These are phyloP conservation scores for Drosophila infuscata DNA, from an alignment of 2,888 invertebrate species.

Conservation along the genomic window DNA sequence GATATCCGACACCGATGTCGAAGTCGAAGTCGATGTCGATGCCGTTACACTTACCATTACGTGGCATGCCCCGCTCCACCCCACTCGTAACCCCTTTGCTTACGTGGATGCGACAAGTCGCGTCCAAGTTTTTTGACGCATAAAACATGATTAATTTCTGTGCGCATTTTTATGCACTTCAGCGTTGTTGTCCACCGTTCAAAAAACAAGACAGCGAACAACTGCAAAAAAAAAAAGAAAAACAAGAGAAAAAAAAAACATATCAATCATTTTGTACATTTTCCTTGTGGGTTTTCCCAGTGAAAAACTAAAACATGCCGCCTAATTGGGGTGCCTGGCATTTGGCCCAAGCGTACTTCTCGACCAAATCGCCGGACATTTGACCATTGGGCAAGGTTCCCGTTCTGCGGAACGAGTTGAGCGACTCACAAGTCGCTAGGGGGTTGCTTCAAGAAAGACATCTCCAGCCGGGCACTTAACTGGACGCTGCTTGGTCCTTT, in stretches of 20 bases:
- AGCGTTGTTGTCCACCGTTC: constrained; percentile 27
- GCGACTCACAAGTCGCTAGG: constrained; percentile 34
- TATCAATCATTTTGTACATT: constrained; percentile 67
- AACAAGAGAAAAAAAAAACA: constrained; percentile 23
- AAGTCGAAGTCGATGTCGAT: not conserved
- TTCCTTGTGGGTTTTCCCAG: constrained; percentile 39
- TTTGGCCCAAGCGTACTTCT: constrained; percentile 57
- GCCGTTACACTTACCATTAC: constrained; percentile 5
- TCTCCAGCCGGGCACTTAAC: constrained; percentile 8
- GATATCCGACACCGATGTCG: constrained; percentile 28
- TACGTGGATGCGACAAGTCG: constrained; percentile 20
- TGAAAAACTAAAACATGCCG: constrained; percentile 45
- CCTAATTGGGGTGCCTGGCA: constrained; percentile 75
- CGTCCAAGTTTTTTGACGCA: constrained; percentile 36
- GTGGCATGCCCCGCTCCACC: not conserved
- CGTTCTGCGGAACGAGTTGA: constrained; percentile 33
- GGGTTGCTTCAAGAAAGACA: constrained; percentile 53
- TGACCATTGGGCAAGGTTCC: constrained; percentile 64
- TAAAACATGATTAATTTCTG: constrained; percentile 72
- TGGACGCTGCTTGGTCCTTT: constrained; percentile 17
- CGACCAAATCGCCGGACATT: constrained; percentile 44
- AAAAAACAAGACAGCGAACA: constrained; percentile 14
- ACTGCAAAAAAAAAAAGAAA: not conserved
- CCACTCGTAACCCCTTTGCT: not conserved
- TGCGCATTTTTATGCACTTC: constrained; percentile 44